Base-by-base conservation (phyloP, 2,113 vertebrate species). In the Polyodon spathula region DNA sequence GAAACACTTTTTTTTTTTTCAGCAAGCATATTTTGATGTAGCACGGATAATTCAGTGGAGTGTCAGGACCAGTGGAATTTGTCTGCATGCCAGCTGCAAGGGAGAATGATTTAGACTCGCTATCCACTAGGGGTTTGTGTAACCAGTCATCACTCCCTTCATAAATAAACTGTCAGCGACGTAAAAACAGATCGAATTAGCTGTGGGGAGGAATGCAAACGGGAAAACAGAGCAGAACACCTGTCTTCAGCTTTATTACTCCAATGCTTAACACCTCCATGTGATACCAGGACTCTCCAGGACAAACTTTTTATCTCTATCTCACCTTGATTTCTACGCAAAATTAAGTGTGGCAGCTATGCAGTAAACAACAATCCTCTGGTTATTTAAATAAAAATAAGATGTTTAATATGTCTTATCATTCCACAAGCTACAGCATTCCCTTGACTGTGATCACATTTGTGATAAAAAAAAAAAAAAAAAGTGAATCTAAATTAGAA, bases 101-200 rank as follows among this genome's bases (percentile, higher is more conserved):
- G 57, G 15, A 59, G 27, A 62, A 80, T 79, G 40, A 60, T 7
- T 66, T 66, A 60, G 60, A 43, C 51, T 54, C 37, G 12, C 42
- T 51, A 53, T 63, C 66, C 54, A 56, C 40, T 17, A 17, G 44
- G 55, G 59, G 42, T 52, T 61, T 70, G 37, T 51, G 27, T 67
- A 64, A 69, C 71, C 57, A 68, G 70, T 66, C 64, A 67, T 71
- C 73, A 68, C 65, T 52, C 57, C 63, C 62, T 66, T 68, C 71
- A 68, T 73, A 75, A 73, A 78, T 64, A 70, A 76, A 66, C 61
- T 64, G 63, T 68, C 66, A 66, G 66, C 69, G 67, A 71, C 70
- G 44, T 54, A 74, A 75, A 74, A 72, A 66, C 73, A 60, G 62
- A 73, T 70, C 66, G 46, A 61, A 73, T 81, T 65, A 75, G 73